Evolutionary conservation across 2,797 vertebrate genomes (phyloP), one percentile per base, ranked within the genome.

Genomic region (Sparidentex hasta): DNA sequence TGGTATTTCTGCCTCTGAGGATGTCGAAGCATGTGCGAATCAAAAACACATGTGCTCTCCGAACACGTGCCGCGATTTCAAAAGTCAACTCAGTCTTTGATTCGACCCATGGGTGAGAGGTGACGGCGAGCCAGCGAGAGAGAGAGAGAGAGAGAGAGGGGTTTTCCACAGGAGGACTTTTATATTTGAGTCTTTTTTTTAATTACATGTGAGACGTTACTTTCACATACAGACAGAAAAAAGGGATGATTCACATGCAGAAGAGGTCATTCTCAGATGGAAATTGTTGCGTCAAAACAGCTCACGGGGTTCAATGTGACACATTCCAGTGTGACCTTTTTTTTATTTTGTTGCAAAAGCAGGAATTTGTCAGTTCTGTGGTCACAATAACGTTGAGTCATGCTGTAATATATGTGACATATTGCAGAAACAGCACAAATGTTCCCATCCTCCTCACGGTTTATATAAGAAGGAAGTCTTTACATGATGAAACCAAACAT

Each of bases 21-120:
- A 74, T 47, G 62, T 83, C 61, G 33, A 48, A 48, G 68, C 71
- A 17, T 21, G 18, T 41, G 69, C 47, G 25, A 57, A 83, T 81
- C 41, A 56, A 69, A 62, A 80, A 76, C 78, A 82, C 46, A 65
- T 69, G 71, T 69, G 77, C 50, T 29, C 56, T 65, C 56, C 33
- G 14, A 66, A 65, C 70, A n/a, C 0, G 21, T 75, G 71, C 62
- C 14, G 5, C 52, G 2, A 17, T 5, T 80, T 71, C 33, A 59
- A 67, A 43, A 33, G 7, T 12, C 11, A 5, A 14, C 1, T 46
- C 25, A 17, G 23, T 55, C 25, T 4, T 33, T 57, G 29, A 61
- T 43, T 21, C 63, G 18, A 71, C 43, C 51, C 13, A 2, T 16
- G 65, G 41, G 11, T 57, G 44, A 55, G 68, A 78, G 20, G 63